Evolutionary conservation across 2,888 invertebrate species (phyloP).

Genomic region (Apamea monoglypha): DNA sequence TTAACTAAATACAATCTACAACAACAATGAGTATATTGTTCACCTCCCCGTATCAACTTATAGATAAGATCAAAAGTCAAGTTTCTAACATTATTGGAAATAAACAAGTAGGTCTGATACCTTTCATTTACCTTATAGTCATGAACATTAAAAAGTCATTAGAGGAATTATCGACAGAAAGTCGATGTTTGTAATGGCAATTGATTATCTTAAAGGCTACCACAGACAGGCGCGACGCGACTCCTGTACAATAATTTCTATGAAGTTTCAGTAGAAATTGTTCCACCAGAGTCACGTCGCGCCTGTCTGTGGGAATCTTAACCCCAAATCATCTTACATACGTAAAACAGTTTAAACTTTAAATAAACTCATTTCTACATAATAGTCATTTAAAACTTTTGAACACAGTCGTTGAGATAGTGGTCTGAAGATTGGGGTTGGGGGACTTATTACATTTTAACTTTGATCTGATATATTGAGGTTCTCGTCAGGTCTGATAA

Average conservation of each 20-base stretch:
- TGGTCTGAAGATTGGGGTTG: slow-evolving; percentile 7
- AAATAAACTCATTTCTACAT: neutral
- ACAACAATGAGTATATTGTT: neutral
- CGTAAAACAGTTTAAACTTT: neutral
- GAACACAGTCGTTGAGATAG: slow-evolving; percentile 2
- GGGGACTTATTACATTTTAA: slow-evolving; percentile 1
- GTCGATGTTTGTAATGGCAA: neutral
- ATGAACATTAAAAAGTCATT: slow-evolving; percentile 36
- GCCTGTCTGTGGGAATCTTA: neutral
- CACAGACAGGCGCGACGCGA: neutral
- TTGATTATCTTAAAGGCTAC: neutral
- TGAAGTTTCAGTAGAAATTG: no score
- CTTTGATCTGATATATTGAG: slow-evolving; percentile 13
- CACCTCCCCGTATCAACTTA: neutral
- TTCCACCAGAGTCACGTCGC: no score
- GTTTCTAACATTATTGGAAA: neutral
- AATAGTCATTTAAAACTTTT: slow-evolving; percentile 14
- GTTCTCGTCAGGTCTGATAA: neutral
- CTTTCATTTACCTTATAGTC: neutral
- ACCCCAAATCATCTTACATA: slow-evolving; percentile 9
- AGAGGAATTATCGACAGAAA: slow-evolving; percentile 17
- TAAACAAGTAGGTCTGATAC: neutral
- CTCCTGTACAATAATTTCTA: neutral
- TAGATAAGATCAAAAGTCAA: neutral
- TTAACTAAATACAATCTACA: neutral